Base-by-base conservation (phyloP, 2,797 vertebrate species). In the Ctenopoma kingsleyae region DNA sequence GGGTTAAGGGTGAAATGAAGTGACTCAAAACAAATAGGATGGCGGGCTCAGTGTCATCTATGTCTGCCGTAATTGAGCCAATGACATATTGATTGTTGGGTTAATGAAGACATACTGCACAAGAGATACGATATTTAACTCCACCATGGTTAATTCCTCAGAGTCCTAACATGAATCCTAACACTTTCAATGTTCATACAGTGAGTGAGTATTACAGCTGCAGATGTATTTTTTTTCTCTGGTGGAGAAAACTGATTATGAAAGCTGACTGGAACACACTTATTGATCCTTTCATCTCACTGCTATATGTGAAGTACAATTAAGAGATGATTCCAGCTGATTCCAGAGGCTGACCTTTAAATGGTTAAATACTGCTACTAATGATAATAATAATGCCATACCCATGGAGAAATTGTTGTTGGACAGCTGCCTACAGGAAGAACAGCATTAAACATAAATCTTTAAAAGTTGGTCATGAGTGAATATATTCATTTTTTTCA, bases 21-120 rank as follows among this genome's bases (percentile, higher is more conserved):
- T 77, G 85, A 75, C 68, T 89, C 3, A 74, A 87, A 92, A 86
- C 87, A 90, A 92, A 91, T 87, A 87, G 83, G 74, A 89, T 54
- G 80, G 78, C 59, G 38, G 58, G 75, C 86, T 90, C 88, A 83
- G 83, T 91, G 85, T 90, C 89, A 85, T 89, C 85, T 83, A 77
- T 87, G 90, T 85, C 85, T 77, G 75, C 43, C 6, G 76, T 91
- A 92, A 92, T 91, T 89, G 88, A 92, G 85, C 79, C 73, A 59
- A 91, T 89, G 88, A 90, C 88, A 83, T 91, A 91, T 92, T 90
- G 91, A 93, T 93, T 81, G 87, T 74, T 59, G 76, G 89, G 90
- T 91, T 93, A 93, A 92, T 92, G 89, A 92, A 92, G 89, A 91
- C 86, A 92, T 86, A 92, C 86, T 81, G 87, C 82, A 78, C 71